Conservation (phyloP, 2,797 vertebrate species). For the Gambelia wislizenii region DNA sequence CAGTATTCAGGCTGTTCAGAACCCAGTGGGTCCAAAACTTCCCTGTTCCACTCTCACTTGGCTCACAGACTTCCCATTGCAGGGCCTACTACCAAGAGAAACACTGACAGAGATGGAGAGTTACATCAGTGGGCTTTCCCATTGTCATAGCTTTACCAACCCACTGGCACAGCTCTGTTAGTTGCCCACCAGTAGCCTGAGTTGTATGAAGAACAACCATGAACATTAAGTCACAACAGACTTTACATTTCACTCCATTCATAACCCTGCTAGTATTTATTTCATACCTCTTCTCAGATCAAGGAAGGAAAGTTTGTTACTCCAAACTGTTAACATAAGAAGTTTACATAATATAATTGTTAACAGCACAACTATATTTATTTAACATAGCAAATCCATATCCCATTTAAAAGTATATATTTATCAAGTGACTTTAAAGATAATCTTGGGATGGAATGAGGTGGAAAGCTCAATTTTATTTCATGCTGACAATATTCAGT, state of each 20-base stretch:
- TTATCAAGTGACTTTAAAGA: conserved; percentile 46
- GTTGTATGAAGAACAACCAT: neutral
- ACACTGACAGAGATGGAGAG: too few species aligned
- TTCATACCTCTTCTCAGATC: neutral
- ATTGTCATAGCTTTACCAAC: neutral
- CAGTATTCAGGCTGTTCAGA: neutral
- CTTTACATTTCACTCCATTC: conserved; percentile 34
- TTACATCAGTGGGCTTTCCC: too few species aligned
- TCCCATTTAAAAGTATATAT: conserved; percentile 31
- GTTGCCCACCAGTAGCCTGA: neutral
- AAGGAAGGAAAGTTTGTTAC: conserved; percentile 30
- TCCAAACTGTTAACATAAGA: neutral
- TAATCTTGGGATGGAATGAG: neutral
- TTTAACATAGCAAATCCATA: neutral
- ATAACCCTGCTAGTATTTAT: conserved; percentile 30
- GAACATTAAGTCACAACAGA: conserved; percentile 26
- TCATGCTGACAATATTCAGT: conserved; percentile 60
- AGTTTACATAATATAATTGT: neutral
- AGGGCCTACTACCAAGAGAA: neutral
- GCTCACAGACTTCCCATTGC: neutral
- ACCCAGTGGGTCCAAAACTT: neutral
- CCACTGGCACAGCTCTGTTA: neutral
- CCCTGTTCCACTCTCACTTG: neutral
- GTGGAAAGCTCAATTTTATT: conserved; percentile 27
- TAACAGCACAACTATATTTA: neutral